Evolutionary conservation across 2,797 vertebrate genomes (phyloP).

Genomic region (Serranus cabrilla): DNA sequence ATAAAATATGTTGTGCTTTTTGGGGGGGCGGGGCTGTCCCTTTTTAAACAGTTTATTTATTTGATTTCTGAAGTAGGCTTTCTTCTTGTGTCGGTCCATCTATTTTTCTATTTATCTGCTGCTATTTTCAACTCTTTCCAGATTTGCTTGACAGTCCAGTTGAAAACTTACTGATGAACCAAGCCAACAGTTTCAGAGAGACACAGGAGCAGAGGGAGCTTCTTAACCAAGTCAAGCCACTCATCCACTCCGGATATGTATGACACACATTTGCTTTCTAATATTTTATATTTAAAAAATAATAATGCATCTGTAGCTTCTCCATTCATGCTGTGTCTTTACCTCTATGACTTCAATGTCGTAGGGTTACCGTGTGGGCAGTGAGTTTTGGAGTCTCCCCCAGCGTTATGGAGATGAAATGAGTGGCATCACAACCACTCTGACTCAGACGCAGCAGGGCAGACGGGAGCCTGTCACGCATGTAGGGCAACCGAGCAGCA

Average conservation of each 20-base stretch:
- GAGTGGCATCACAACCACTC: conserved; percentile 88
- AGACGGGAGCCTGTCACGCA: conserved; percentile 79
- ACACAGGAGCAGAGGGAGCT: conserved; percentile 88
- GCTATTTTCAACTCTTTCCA: conserved; percentile 48
- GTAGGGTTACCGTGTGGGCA: conserved; percentile 85
- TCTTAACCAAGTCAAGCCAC: conserved; percentile 83
- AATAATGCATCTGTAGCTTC: not conserved
- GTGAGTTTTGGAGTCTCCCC: conserved; percentile 91
- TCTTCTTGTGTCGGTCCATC: not conserved
- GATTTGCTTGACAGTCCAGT: conserved; percentile 86
- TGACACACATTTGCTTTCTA: conserved; percentile 1
- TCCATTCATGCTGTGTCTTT: conserved; percentile 8
- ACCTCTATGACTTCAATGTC: conserved; percentile 36
- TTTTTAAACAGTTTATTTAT: not conserved
- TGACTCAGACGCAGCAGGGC: conserved; percentile 88
- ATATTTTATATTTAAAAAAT: not conserved
- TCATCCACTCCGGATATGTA: conserved; percentile 87
- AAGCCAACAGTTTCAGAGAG: conserved; percentile 84
- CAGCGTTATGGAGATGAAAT: conserved; percentile 89
- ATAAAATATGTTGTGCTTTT: too few species aligned
- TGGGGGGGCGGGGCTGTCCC: too few species aligned
- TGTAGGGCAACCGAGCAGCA: conserved; percentile 83
- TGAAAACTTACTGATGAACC: conserved; percentile 89
- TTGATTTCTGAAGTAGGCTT: not conserved
- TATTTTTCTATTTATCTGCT: not conserved